phyloP scores from a whole-genome alignment of 2,113 vertebrate species.

The rabbit (Oryctolagus cuniculus) region mOryCun1.1 NC_091445.1:86406501-86407000 shows the following conservation, averaged over 20 bases:
- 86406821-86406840: not conserved
- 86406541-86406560: too few species aligned
- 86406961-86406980: constrained; percentile 3
- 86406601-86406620: too few species aligned
- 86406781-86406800: constrained; percentile 47
- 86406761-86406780: constrained; percentile 15
- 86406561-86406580: too few species aligned
- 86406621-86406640: too few species aligned
- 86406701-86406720: not conserved
- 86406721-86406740: constrained; percentile 7
- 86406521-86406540: too few species aligned
- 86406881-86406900: constrained; percentile 12
- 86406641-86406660: too few species aligned
- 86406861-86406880: not conserved
- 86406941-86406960: constrained; percentile 4
- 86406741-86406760: constrained; percentile 34
- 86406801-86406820: constrained; percentile 9
- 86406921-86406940: constrained; percentile 9
- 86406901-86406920: constrained; percentile 30
- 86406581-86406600: too few species aligned
- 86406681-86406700: not conserved
- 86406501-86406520: too few species aligned
- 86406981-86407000: not conserved
- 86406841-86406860: not conserved
- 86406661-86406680: too few species aligned